Evolutionary conservation across 2,888 invertebrate species (phyloP), one percentile per base, ranked within the genome.

Genomic region (Liposcelis brunnea): DNA sequence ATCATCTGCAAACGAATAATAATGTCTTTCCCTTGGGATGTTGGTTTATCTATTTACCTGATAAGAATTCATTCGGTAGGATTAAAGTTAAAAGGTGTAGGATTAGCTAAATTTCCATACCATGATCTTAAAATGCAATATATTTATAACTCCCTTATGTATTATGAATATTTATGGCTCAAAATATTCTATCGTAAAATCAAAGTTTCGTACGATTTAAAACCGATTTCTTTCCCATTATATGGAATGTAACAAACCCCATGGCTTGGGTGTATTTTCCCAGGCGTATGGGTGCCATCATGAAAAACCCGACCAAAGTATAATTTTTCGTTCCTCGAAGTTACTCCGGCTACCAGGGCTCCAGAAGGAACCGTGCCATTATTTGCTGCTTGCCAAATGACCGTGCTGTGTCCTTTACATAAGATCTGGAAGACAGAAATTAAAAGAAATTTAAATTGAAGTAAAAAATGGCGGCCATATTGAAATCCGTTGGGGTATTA

Each of bases 221-320:
- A 50, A 19, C 49, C 49, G 14, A 52, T 42, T 47, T 56, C 56
- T 45, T 51, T 49, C 11, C 55, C 55, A 10, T 46, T 51, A 47
- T 51, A 56, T 15, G 56, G 51, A 35, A 56, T 54, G 46, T 56
- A 56, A 6, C 54, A 46, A 26, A 50, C 47, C 14, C 50, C 49
- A 32, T 55, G 55, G 43, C 54, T 55, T 1, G 54, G 53, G 10
- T 56, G 56, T 5, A 56, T 51, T 69, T 80, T 80, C 57, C 80
- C 80, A 48, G 79, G 67, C 10, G 77, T 77, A 49, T 75, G 68
- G 53, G 75, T 71, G 11, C 78, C 80, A 51, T 75, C 72, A 51
- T 75, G 72, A 31, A 69, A 66, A 45, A 75, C 75, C 49, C 81
- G 71, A 7, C 80, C 80, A 50, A 71, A 70, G 65, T 72, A 81